Base-by-base conservation (phyloP, 1,140 invertebrate species). In the Drosophila dunni region DNA sequence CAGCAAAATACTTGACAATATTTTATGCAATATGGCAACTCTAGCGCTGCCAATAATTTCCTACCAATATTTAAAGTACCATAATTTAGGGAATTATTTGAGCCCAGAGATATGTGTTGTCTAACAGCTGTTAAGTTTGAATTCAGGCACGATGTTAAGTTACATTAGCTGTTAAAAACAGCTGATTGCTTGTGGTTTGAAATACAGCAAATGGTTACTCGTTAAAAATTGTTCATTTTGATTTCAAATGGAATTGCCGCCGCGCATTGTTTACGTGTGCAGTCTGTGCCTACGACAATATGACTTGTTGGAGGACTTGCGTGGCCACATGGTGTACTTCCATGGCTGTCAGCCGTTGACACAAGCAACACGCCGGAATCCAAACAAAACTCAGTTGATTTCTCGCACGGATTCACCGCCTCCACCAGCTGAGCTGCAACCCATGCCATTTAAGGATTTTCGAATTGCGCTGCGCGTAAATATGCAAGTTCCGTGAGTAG, bases 301-400 rank as follows among this genome's bases (percentile, higher is more conserved):
- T 81, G 89, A 92, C 58, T 88, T 93, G 9, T 82, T 93, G 54
- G 93, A 94, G 69, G 92, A 92, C 69, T 92, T 94, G 40, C 92
- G 93, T 36, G 92, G 93, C 15, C 94, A 94, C 63, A 93, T 94
- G 93, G 93, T 94, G 68, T 91, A 91, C 56, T 93, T 78, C 54
- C 85, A 93, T 17, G 78, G 79, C 50, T 92, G 46, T 15, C 62
- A 62, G 46, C 73, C 75, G 29, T 63, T 75, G 62, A 50, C 40
- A 45, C 7, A 13, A 57, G 48, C 45, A 11, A 2, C 44, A n/a
- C 24, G 54, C 36, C 10, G 38, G 65, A 8, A 36, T n/a, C 17
- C 15, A 29, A 68, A 58, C 15, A 67, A 45, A 61, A 38, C 34
- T 7, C 34, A 20, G 17, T 61, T 20, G 45, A 34, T 7, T 9